phyloP scores from a whole-genome alignment of 2,797 vertebrate species.

The Petrocephalus schoutedeni region DNA sequence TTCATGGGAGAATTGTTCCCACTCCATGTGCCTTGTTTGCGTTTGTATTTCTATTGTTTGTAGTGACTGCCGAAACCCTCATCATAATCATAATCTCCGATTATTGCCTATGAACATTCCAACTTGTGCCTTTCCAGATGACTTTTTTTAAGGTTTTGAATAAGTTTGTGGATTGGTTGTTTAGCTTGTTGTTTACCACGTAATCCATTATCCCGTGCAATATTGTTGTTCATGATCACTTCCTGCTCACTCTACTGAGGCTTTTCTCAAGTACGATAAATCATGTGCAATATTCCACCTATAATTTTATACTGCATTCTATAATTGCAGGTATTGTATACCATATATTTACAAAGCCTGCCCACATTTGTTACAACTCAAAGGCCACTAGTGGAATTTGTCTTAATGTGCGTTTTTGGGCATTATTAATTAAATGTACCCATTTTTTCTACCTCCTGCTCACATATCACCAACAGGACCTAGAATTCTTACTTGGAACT shows the following conservation, averaged over 20 bases:
- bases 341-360: neutral
- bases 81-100: neutral
- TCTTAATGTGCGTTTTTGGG: neutral
- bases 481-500: neutral
- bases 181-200: neutral
- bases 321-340: neutral
- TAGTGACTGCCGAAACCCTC: neutral
- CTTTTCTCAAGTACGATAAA: too few relatives aligned
- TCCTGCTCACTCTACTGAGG: too few relatives aligned
- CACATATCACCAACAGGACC: neutral
- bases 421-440: neutral
- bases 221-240: too few relatives aligned
- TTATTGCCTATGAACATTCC: neutral
- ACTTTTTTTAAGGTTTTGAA: neutral
- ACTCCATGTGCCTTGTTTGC: neutral
- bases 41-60: neutral
- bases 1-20: neutral
- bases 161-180: neutral
- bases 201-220: too few relatives aligned
- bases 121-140: neutral
- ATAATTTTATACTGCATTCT: too few relatives aligned
- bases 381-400: neutral
- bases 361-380: neutral
- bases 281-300: too few relatives aligned
- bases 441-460: neutral